phyloP scores from a whole-genome alignment of 2,888 invertebrate genomes.

The Sussaba pulchella region DNA sequence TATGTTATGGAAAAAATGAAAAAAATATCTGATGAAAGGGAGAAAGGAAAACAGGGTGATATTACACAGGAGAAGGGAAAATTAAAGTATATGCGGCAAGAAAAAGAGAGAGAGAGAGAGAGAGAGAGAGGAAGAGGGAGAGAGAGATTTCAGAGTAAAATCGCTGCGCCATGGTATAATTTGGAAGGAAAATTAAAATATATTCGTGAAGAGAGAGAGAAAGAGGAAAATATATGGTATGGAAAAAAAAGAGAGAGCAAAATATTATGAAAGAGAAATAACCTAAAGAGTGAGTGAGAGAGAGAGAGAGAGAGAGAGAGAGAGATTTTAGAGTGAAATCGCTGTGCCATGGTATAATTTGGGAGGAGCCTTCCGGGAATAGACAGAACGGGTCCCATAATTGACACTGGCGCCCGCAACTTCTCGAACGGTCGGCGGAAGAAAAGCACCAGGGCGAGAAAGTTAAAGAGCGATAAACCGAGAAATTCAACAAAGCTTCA shows the following conservation, averaged over 20 bases:
- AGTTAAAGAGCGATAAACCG: slow-evolving; percentile 15
- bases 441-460: slow-evolving; percentile 24
- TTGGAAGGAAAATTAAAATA: too few relatives aligned
- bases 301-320: slow-evolving; percentile 30
- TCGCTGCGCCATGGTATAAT: slow-evolving; percentile 71
- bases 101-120: too few relatives aligned
- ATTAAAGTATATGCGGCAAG: too few relatives aligned
- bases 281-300: slow-evolving; percentile 17
- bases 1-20: too few relatives aligned
- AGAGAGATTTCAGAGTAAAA: slow-evolving; percentile 38
- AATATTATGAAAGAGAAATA: too few relatives aligned
- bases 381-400: slow-evolving; percentile 77
- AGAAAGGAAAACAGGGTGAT: too few relatives aligned
- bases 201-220: too few relatives aligned
- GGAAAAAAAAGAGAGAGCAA: too few relatives aligned
- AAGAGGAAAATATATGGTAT: too few relatives aligned
- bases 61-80: too few relatives aligned
- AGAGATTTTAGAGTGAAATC: slow-evolving; percentile 44
- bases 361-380: slow-evolving; percentile 77
- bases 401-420: slow-evolving; percentile 78
- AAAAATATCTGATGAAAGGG: too few relatives aligned
- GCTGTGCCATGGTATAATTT: slow-evolving; percentile 73
- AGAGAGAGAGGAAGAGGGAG: slow-evolving; percentile 33
- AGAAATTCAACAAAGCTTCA: neutral
- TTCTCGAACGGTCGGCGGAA: slow-evolving; percentile 52